Evolutionary conservation across 2,797 vertebrate genomes (phyloP).

Genomic region (Naso thynnoides): DNA sequence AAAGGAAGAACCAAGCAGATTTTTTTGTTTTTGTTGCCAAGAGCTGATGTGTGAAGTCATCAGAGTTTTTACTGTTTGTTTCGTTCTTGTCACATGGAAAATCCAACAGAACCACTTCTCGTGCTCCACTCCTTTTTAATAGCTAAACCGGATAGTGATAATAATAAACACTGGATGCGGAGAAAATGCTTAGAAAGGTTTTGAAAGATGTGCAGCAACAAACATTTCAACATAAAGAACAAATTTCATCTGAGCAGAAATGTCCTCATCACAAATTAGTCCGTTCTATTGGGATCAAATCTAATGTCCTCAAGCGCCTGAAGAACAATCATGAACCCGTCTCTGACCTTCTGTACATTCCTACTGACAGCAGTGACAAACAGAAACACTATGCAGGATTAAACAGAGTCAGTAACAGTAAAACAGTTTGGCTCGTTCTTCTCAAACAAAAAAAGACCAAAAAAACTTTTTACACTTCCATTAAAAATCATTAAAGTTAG

Average conservation of each 20-base stretch:
- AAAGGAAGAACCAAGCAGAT: too few species aligned
- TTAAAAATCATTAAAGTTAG: neutral
- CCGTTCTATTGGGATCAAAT: neutral
- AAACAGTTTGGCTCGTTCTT: constrained; percentile 39
- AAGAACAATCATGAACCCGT: neutral
- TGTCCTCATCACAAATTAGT: too few species aligned
- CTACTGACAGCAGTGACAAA: constrained; percentile 16
- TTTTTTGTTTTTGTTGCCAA: too few species aligned
- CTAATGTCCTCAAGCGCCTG: neutral
- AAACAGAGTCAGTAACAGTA: constrained; percentile 1
- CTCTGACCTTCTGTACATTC: neutral
- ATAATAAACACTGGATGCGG: too few species aligned
- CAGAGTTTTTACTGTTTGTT: too few species aligned
- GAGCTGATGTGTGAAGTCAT: too few species aligned
- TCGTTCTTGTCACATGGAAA: too few species aligned
- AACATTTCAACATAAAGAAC: too few species aligned
- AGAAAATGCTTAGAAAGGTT: neutral
- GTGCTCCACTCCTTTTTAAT: too few species aligned
- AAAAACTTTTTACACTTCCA: constrained; percentile 11
- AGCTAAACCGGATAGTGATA: too few species aligned
- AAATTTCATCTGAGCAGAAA: neutral
- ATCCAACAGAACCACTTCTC: too few species aligned
- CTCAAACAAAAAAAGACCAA: constrained; percentile 17
- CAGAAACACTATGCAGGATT: neutral
- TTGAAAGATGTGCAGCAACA: neutral